These are phyloP conservation scores for Momotus momota DNA, from an alignment of 2,797 vertebrate species.

Conservation along the genomic window DNA sequence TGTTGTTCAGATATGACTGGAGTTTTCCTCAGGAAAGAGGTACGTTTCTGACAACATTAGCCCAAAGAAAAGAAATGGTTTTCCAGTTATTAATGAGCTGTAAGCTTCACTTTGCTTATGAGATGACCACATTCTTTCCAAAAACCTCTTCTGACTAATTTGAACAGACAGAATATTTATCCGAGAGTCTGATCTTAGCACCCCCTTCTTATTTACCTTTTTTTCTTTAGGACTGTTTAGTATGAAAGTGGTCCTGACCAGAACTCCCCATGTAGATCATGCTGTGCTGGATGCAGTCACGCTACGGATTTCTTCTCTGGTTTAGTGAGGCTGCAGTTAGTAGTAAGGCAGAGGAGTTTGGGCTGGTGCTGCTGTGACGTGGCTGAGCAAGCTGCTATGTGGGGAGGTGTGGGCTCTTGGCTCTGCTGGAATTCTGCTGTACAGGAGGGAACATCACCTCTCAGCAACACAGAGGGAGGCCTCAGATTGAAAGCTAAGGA, in stretches of 20 bases:
- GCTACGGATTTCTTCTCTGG: background rate
- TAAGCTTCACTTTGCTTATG: background rate
- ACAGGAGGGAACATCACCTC: background rate
- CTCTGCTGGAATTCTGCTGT: background rate
- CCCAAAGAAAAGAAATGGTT: background rate
- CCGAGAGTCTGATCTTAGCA: background rate
- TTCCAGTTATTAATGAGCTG: background rate
- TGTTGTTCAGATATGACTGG: background rate
- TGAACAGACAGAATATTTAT: background rate
- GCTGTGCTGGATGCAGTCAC: background rate
- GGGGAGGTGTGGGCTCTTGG: background rate
- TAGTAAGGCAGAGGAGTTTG: background rate
- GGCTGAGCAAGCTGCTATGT: background rate
- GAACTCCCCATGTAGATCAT: background rate
- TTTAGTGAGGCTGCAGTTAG: background rate
- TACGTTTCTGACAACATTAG: background rate
- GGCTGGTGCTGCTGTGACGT: background rate
- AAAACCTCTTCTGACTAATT: background rate
- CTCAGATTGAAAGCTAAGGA: background rate
- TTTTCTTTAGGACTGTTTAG: background rate
- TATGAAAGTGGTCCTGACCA: background rate
- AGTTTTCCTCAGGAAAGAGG: background rate
- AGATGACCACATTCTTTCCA: background rate
- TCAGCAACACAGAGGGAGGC: background rate
- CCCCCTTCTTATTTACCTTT: background rate